Percentiles rank a stretch among this genome's conserved stretches.
Conservation (phyloP, 2,113 vertebrate genomes). For the Alethe castanea region DNA sequence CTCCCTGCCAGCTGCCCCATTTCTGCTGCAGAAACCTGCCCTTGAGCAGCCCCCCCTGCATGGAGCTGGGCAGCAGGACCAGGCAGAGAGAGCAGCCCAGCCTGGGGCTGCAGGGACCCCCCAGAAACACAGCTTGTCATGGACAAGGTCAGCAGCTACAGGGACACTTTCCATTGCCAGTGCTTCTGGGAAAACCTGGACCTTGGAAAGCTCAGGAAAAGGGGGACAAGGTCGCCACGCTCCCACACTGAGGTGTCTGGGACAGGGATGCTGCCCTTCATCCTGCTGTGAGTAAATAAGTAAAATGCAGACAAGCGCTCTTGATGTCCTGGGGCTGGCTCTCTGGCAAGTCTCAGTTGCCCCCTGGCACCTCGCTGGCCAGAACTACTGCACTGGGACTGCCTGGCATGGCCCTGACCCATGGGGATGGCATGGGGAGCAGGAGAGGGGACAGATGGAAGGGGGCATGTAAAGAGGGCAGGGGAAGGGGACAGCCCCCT, state of each 20-base stretch:
- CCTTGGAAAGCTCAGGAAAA: neutral
- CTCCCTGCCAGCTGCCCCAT: neutral
- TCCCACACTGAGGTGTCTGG: neutral
- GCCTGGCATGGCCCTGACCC: too few relatives aligned
- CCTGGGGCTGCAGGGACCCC: fast-evolving
- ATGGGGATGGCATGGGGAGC: neutral
- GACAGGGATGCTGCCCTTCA: neutral
- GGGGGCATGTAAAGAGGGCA: too few relatives aligned
- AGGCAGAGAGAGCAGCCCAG: neutral
- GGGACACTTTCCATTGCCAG: neutral
- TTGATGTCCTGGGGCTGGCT: neutral
- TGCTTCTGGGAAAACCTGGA: neutral
- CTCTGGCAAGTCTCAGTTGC: neutral
- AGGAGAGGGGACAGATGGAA: too few relatives aligned
- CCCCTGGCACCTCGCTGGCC: neutral
- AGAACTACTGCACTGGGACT: neutral
- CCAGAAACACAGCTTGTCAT: neutral
- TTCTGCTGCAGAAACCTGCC: neutral
- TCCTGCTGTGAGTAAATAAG: neutral
- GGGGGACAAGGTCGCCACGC: neutral
- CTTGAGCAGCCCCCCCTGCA: neutral
- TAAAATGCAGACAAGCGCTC: neutral
- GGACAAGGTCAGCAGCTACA: neutral
- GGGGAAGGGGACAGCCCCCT: neutral
- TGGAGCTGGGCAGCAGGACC: fast-evolving